A percentile compares a stretch with the other conserved stretches of the same genome.
Evolutionary conservation across 23 tunicate genomes (phyloP).

Genomic region (Ascidia mentula): DNA sequence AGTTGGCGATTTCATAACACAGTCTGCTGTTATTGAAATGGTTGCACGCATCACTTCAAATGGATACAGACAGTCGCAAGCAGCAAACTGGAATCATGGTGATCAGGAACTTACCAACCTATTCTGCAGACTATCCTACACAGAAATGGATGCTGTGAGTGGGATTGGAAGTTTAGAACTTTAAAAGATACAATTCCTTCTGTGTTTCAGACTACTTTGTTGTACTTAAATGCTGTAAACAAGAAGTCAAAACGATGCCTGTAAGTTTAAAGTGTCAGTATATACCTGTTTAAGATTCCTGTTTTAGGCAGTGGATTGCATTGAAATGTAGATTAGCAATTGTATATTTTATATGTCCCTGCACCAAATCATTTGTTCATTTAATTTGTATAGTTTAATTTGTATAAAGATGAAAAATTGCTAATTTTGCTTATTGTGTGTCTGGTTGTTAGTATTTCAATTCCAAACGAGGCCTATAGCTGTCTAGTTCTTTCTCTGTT

Average conservation of each 20-base stretch:
- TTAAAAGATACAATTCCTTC: neutral
- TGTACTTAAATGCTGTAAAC: neutral
- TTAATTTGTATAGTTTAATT: no score
- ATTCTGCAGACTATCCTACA: neutral
- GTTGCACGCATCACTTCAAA: neutral
- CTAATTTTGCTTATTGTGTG: no score
- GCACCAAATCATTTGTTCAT: no score
- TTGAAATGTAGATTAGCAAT: no score
- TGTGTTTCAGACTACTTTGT: neutral
- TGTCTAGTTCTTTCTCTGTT: no score
- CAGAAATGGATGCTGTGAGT: neutral
- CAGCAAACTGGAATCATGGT: neutral
- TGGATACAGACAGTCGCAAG: neutral
- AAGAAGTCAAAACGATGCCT: neutral
- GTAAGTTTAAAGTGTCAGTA: no score
- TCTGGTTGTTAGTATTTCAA: no score
- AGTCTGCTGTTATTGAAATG: neutral
- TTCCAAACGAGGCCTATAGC: no score
- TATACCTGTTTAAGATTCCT: no score
- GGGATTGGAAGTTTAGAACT: neutral
- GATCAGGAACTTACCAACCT: neutral
- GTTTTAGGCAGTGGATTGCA: no score
- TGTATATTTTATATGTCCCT: no score
- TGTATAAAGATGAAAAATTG: no score
- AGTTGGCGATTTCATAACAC: neutral